Base-by-base conservation (phyloP, 2,797 vertebrate genomes). In the Oreonectes daqikongensis region DNA sequence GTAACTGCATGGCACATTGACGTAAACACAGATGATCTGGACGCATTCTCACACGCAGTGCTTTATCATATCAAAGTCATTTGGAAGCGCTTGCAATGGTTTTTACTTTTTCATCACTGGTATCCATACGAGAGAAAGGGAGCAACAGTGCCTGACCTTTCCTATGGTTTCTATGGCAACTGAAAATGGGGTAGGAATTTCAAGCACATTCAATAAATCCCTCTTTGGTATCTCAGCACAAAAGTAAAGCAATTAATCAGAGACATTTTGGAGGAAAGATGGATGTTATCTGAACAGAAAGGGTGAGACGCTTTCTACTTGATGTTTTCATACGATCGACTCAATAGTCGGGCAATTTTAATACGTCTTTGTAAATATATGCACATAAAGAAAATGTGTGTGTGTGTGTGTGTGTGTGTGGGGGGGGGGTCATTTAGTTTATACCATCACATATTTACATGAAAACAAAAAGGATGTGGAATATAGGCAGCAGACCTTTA, bases 101-200 rank as follows among this genome's bases (percentile, higher is more conserved):
- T 35, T 75, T 79, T 32, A 79, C 69, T 79, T 72, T 84, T 84
- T 83, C 75, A 50, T 63, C 80, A 78, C 64, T 75, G 81, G 75
- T 69, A 75, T 65, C 60, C 61, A 42, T 61, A 53, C 38, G 32
- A 81, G 81, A 79, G 82, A 79, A 71, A 72, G 69, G 63, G 59
- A 83, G 72, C 69, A 80, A 67, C 77, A 81, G 74, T 75, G 78
- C 52, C 80, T 86, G 81, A 84, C 74, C 79, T 88, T 85, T 83
- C 75, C 68, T 84, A 79, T 87, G 80, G 89, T 89, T 88, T 84
- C 89, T 85, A 89, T 87, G 85, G 85, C 87, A 89, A 90, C 87
- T 72, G 81, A 83, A 87, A 90, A 88, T 80, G 79, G 57, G 79
- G 64, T 68, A 82, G 78, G 74, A 81, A 79, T 87, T 79, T 81